Evolutionary conservation across 2,113 vertebrate genomes (phyloP).

Genomic region (Chauna torquata): DNA sequence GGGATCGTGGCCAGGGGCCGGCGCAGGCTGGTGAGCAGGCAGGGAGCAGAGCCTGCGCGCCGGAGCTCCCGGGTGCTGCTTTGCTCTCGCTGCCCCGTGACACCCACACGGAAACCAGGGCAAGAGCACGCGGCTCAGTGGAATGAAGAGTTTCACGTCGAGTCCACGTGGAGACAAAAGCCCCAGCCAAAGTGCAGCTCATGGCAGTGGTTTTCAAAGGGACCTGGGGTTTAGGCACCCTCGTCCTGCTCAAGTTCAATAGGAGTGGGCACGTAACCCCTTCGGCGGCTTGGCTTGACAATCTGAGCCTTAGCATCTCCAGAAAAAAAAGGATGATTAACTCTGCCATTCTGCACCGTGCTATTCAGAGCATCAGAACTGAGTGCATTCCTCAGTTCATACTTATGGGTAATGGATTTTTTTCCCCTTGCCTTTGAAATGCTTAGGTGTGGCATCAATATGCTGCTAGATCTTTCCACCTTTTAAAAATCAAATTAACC

Average conservation of each 20-base stretch:
- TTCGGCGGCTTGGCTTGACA: not conserved
- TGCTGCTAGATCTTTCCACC: not conserved
- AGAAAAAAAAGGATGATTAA: not conserved
- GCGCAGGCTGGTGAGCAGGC: slow-evolving; percentile 6
- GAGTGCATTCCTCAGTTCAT: not conserved
- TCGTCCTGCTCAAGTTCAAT: not conserved
- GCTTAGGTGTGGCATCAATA: not conserved
- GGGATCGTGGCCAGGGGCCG: not conserved
- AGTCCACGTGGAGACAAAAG: rapidly evolving
- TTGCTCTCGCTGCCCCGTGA: rapidly evolving
- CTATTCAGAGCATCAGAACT: not conserved
- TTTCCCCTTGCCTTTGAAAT: not conserved
- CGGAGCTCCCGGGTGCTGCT: not conserved
- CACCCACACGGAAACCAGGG: rapidly evolving
- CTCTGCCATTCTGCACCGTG: not conserved
- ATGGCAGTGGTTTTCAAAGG: not conserved
- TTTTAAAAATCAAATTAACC: slow-evolving; percentile 9
- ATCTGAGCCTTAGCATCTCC: not conserved
- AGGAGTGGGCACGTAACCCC: not conserved
- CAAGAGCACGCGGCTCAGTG: rapidly evolving
- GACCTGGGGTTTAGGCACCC: not conserved
- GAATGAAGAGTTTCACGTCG: rapidly evolving
- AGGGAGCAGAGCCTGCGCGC: not conserved
- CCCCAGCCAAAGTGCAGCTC: not conserved
- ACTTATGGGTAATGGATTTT: not conserved